Evolutionary conservation across 2,888 invertebrate genomes (phyloP).

Genomic region (Stenotaenia linearis): DNA sequence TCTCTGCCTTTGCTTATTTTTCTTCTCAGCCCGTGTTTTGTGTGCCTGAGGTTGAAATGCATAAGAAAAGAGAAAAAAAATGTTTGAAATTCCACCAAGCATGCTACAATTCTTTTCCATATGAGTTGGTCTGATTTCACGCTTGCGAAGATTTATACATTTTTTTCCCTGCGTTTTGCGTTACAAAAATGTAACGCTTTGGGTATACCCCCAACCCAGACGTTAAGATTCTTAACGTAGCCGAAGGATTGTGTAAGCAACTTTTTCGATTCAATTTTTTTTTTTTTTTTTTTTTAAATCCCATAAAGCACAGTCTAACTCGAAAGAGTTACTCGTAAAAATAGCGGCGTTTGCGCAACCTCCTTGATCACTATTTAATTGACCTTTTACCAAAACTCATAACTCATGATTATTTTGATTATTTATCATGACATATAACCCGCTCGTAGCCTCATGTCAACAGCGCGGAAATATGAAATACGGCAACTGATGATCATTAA

Average conservation of each 20-base stretch:
- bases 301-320: no score
- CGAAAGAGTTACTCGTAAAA: no score
- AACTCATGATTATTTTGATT: no score
- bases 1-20: constrained; percentile 14
- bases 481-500: no score
- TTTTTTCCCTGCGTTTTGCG: not conserved
- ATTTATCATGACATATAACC: no score
- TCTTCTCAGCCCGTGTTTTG: constrained; percentile 8
- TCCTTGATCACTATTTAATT: no score
- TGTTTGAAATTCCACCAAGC: constrained; percentile 26
- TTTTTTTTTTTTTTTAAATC: not conserved
- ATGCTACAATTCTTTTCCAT: constrained; percentile 26
- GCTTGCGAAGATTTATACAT: constrained; percentile 20
- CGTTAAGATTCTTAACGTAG: not conserved
- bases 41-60: constrained; percentile 26
- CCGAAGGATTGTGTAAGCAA: not conserved
- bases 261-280: not conserved
- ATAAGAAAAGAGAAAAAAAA: not conserved
- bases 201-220: not conserved
- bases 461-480: no score
- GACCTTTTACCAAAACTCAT: no score
- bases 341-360: no score
- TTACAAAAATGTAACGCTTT: not conserved
- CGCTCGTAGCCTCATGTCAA: no score
- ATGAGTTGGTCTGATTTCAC: constrained; percentile 19